Base-by-base conservation (phyloP, 2,888 invertebrate species). In the Holacanthella duospinosa region DNA sequence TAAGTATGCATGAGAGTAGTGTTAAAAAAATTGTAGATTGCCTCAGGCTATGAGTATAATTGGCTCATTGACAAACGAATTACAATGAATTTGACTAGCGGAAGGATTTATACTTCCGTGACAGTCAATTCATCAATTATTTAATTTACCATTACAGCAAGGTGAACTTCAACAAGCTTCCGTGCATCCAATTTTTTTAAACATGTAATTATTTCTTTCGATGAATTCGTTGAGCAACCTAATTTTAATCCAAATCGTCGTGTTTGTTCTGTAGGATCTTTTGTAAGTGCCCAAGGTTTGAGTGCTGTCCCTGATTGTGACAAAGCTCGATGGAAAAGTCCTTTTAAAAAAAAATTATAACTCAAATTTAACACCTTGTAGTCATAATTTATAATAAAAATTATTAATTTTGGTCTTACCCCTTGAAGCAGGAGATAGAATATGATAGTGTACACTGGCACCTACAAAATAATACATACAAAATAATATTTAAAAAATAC, bases 371-470 rank as follows among this genome's bases (percentile, higher is more conserved):
- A n/a, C n/a, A n/a, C n/a, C n/a, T n/a, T 56, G 9, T 25, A 25
- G 9, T 56, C 56, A 24, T 21, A 26, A 25, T 25, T 56, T 21
- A 26, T 25, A 56, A 25, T 56, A n/a, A 6, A 6, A 53, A 6
- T 53, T 53, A 53, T 24, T 6, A 25, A 24, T 53, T 9, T 24
- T 53, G 6, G 6, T n/a, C 54, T 29, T 60, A 64, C 69, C 69
- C 43, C 60, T 68, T 2, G 68, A 63, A 44, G 64, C 55, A 27
- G 64, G 67, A 1, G 68, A 67, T 9, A 69, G 44, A 58, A 69
- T 68, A 21, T 68, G 62, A 27, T 65, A 64, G 54, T 71, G 71
- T 12, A 67, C 69, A n/a, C 63, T 61, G 1, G 62, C 44, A 6
- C 67, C 69, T 48, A 48, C n/a, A n/a, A n/a, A n/a, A n/a, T n/a